Base-by-base conservation (phyloP, 2,888 invertebrate species). In the Listrodromus nycthemerus region DNA sequence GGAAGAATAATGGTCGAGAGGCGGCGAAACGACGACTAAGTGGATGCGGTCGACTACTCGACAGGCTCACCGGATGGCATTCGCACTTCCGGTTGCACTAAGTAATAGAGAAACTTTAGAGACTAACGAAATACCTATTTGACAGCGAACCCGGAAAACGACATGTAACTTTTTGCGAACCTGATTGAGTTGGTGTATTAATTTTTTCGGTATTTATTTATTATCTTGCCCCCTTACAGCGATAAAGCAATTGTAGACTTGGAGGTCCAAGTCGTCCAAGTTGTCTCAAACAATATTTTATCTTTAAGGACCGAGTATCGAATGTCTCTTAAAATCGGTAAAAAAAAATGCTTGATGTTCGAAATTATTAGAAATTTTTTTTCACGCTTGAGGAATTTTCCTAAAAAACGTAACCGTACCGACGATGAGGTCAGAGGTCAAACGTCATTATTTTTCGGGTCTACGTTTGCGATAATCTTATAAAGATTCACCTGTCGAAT, bases 401-500 rank as follows among this genome's bases (percentile, higher is more conserved):
- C 41, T 3, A 45, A 45, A 45, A 45, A 45, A 13, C 13, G 4
- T 16, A 45, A 41, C 41, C 41, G 41, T 41, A 13, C 3, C 41
- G 13, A 0, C 41, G 16, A 45, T 16, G 41, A 41, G 16, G 30
- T 33, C 10, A 13, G n/a, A 33, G 21, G 16, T 33, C 5, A 27
- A 41, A 13, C 5, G 5, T 16, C 6, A 41, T 19, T 10, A 13
- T 21, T 1, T 21, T 41, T 24, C 10, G 16, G 58, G 24, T 37
- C 27, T 67, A 1, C 3, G 24, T 30, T n/a, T 6, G 6, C 37
- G 3, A n/a, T 27, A 30, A 66, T 3, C 27, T n/a, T 3, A 63
- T 27, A 55, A 41, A 65, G 45, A 41, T 77, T 52, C 24, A 94
- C 95, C 94, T 91, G 95, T 95, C 95, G 90, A 95, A 94, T 87